phyloP scores from a whole-genome alignment of 2,113 vertebrate species.

The Piaya cayana region DNA sequence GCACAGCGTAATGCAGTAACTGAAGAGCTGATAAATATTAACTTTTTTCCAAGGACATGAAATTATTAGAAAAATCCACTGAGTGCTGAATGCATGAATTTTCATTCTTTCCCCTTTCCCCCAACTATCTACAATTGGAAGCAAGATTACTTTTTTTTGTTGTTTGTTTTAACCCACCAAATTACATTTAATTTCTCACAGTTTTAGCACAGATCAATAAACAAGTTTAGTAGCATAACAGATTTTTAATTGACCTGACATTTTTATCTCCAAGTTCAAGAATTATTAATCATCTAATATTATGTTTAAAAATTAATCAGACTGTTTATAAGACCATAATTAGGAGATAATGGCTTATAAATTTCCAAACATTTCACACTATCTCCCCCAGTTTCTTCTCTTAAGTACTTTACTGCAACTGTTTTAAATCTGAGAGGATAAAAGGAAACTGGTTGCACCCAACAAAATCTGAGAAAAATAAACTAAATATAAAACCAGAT shows the following conservation, averaged over 20 bases:
- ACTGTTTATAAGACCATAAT: neutral
- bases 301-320: neutral
- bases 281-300: neutral
- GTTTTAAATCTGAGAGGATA: neutral
- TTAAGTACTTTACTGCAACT: neutral
- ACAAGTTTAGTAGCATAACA: neutral
- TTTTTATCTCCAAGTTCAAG: neutral
- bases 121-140: neutral
- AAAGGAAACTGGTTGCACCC: neutral
- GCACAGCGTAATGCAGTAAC: neutral
- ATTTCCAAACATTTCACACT: neutral
- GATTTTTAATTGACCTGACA: neutral
- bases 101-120: neutral
- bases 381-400: neutral
- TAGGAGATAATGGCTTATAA: neutral
- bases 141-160: neutral
- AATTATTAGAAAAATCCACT: conserved; percentile 5
- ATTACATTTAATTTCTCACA: neutral
- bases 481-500: neutral
- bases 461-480: neutral
- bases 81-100: neutral
- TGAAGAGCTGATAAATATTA: conserved; percentile 37
- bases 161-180: neutral
- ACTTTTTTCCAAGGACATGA: neutral
- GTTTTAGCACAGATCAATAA: neutral